phyloP scores from a whole-genome alignment of 2,888 invertebrate genomes.

The Drosophila paranaensis region DNA sequence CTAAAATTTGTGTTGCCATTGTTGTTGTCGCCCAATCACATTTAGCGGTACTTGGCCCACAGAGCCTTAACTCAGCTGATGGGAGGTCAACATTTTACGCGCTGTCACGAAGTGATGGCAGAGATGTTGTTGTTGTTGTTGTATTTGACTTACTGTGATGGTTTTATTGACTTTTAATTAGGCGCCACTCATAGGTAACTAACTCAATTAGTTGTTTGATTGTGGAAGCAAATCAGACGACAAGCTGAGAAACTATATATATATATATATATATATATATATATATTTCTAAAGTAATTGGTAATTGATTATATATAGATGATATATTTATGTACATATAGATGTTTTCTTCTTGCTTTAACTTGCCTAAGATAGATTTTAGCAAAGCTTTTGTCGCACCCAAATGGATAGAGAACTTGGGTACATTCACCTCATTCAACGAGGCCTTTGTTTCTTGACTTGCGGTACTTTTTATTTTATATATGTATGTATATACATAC shows the following conservation, averaged over 20 bases:
- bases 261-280: neutral
- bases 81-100: conserved; percentile 15
- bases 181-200: conserved; percentile 27
- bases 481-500: neutral
- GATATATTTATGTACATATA: neutral
- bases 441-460: conserved; percentile 37
- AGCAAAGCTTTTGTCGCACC: conserved; percentile 32
- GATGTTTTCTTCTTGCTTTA: neutral
- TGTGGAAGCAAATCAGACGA: neutral
- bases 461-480: conserved; percentile 53
- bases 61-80: conserved; percentile 27
- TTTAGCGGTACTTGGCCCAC: conserved; percentile 16
- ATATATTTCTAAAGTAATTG: neutral
- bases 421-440: conserved; percentile 62
- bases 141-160: conserved; percentile 44
- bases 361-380: conserved; percentile 42
- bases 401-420: conserved; percentile 42
- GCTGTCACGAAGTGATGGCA: too few species aligned
- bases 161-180: conserved; percentile 52
- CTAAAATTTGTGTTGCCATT: conserved; percentile 13
- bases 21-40: conserved; percentile 20
- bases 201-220: conserved; percentile 39
- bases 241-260: neutral
- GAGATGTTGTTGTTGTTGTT: conserved; percentile 3
- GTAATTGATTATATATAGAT: too few species aligned